Evolutionary conservation across 2,113 vertebrate genomes (phyloP).

Genomic region (Chionodraco myersi): DNA sequence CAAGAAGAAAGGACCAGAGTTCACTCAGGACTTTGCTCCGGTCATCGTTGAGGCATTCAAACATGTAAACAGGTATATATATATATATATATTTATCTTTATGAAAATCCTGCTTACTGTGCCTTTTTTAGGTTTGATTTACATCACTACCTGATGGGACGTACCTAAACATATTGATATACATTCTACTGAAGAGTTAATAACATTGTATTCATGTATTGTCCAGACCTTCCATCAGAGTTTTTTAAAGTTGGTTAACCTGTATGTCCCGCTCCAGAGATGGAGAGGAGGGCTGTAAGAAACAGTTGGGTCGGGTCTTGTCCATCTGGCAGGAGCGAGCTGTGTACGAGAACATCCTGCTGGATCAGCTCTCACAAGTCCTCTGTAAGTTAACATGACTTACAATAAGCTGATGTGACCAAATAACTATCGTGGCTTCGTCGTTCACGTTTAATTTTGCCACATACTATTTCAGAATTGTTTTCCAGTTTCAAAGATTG

Average conservation of each 20-base stretch:
- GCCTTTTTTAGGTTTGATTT: not conserved
- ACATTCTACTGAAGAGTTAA: not conserved
- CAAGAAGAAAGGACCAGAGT: constrained; percentile 98
- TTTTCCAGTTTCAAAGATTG: too few species aligned
- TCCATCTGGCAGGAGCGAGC: constrained; percentile 99
- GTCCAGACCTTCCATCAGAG: not conserved
- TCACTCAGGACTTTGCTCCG: constrained; percentile 98
- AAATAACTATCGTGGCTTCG: too few species aligned
- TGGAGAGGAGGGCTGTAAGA: constrained; percentile 95
- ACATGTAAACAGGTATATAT: constrained; percentile 92
- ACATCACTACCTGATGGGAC: not conserved
- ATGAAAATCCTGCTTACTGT: too few species aligned
- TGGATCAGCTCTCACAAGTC: constrained; percentile 94
- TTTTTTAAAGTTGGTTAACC: not conserved
- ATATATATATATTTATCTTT: too few species aligned
- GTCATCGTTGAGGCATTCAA: constrained; percentile 97
- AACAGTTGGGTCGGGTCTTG: constrained; percentile 93
- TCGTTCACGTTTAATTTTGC: too few species aligned
- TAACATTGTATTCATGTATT: not conserved
- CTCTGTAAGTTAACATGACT: constrained; percentile 86
- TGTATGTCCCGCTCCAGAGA: constrained; percentile 83
- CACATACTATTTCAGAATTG: too few species aligned
- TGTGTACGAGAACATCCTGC: constrained; percentile 95
- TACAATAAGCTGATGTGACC: not conserved
- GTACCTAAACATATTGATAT: not conserved